Evolutionary conservation across 30 jellyfish, hydroid and myxozoan species (phyloP).

Genomic region (Turritopsis rubra): DNA sequence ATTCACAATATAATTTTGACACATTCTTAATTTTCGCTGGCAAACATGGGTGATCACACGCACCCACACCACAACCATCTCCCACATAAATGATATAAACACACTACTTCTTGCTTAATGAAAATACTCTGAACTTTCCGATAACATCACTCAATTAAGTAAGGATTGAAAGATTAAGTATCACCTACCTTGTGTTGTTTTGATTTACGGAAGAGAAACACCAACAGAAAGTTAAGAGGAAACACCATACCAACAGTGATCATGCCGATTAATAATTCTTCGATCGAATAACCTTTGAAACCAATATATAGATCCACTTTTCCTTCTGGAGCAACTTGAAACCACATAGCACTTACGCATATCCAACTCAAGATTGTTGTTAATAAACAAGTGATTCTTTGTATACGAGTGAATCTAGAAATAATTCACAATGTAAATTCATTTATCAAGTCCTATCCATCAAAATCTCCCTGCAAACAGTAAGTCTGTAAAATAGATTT

Average conservation of each 20-base stretch:
- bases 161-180: neutral
- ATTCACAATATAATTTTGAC: too few relatives aligned
- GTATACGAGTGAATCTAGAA: slow-evolving; percentile 86
- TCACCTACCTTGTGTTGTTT: slow-evolving; percentile 22
- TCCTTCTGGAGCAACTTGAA: slow-evolving; percentile 73
- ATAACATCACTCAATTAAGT: too few relatives aligned
- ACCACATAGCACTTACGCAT: slow-evolving; percentile 97
- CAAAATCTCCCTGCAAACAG: too few relatives aligned
- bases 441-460: too few relatives aligned
- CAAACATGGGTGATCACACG: too few relatives aligned
- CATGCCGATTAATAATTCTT: slow-evolving; percentile 82
- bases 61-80: too few relatives aligned
- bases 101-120: too few relatives aligned
- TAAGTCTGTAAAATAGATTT: too few relatives aligned
- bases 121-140: too few relatives aligned
- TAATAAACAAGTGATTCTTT: slow-evolving; percentile 81
- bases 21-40: too few relatives aligned
- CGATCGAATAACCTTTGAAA: slow-evolving; percentile 66
- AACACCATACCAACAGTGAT: slow-evolving; percentile 81
- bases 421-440: too few relatives aligned
- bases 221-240: slow-evolving; percentile 63
- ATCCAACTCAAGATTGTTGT: slow-evolving; percentile 78
- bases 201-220: slow-evolving; percentile 66
- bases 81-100: too few relatives aligned
- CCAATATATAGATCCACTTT: slow-evolving; percentile 75